phyloP scores from a whole-genome alignment of 2,888 invertebrate genomes.

The Entomobrya multifasciata region DNA sequence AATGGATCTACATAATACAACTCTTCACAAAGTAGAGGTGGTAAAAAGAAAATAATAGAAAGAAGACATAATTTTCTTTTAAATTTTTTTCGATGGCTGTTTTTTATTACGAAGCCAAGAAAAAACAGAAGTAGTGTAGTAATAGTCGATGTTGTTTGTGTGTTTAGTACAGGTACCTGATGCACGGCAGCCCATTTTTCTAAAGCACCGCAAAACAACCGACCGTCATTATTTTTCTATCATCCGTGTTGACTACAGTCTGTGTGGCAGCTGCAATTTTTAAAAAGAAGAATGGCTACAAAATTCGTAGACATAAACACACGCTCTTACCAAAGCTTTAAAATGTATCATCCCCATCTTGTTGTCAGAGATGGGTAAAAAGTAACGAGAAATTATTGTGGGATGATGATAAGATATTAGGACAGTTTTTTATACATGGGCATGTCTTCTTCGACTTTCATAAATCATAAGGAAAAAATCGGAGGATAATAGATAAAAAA shows the following conservation, averaged over 20 bases:
- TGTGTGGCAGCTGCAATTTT: slow-evolving; percentile 57
- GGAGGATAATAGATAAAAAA: slow-evolving; percentile 12
- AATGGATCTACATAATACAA: slow-evolving; percentile 61
- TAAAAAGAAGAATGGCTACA: slow-evolving; percentile 7
- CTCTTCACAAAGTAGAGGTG: neutral
- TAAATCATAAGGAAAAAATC: slow-evolving; percentile 35
- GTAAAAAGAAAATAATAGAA: slow-evolving; percentile 32
- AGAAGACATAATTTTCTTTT: slow-evolving; percentile 45
- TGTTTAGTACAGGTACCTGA: slow-evolving; percentile 43
- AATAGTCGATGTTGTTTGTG: neutral
- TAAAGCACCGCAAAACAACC: neutral
- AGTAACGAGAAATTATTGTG: slow-evolving; percentile 56
- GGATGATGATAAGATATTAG: neutral
- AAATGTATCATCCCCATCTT: neutral
- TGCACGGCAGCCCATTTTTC: neutral
- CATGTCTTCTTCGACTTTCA: slow-evolving; percentile 34
- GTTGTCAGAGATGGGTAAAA: slow-evolving; percentile 20
- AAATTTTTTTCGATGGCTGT: slow-evolving; percentile 18
- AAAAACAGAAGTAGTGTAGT: neutral
- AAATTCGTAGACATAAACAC: neutral
- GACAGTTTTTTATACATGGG: neutral
- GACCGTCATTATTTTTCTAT: slow-evolving; percentile 57
- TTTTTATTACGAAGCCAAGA: neutral
- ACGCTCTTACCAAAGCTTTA: too few species aligned
- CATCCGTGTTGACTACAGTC: neutral